These are phyloP conservation scores for Chaetodon trifascialis DNA, from an alignment of 2,113 vertebrate genomes.

Conservation along the genomic window DNA sequence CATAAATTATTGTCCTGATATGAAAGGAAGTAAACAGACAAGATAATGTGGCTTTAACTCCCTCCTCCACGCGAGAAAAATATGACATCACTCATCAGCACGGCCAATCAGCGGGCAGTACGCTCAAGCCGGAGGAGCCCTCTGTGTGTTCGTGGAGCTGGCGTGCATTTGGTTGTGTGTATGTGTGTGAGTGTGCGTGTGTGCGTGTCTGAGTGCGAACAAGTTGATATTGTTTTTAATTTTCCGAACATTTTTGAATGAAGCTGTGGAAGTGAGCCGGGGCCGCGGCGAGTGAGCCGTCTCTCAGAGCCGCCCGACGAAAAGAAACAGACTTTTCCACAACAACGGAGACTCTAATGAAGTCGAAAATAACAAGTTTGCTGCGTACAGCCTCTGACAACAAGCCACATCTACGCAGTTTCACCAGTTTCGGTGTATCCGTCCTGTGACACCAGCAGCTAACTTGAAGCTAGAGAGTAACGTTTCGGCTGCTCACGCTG, in stretches of 20 bases:
- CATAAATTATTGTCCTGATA: background rate
- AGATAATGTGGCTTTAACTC: constrained; percentile 78
- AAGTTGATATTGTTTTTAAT: constrained; percentile 55
- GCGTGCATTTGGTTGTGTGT: constrained; percentile 66
- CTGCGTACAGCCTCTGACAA: constrained; percentile 54
- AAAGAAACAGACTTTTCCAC: constrained; percentile 30
- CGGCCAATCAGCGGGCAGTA: constrained; percentile 76
- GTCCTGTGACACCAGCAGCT: constrained; percentile 24
- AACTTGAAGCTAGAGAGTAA: constrained; percentile 6
- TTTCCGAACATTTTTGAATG: constrained; percentile 26
- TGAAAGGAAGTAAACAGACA: constrained; percentile 52
- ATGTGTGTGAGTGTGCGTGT: constrained; percentile 67
- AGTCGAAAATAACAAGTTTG: constrained; percentile 67
- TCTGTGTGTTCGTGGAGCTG: constrained; percentile 58
- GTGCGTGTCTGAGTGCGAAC: constrained; percentile 66
- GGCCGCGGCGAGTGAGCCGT: constrained; percentile 21
- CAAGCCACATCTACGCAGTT: constrained; percentile 69
- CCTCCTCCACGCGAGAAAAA: constrained; percentile 51
- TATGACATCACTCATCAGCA: constrained; percentile 64
- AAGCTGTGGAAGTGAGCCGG: background rate
- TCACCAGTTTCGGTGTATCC: constrained; percentile 19
- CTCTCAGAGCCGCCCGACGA: constrained; percentile 5
- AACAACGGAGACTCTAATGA: constrained; percentile 54
- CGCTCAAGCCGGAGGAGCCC: constrained; percentile 55
- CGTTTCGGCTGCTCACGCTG: background rate